These are phyloP conservation scores for Diarsia brunnea DNA, from an alignment of 2,888 invertebrate genomes.

Conservation along the genomic window DNA sequence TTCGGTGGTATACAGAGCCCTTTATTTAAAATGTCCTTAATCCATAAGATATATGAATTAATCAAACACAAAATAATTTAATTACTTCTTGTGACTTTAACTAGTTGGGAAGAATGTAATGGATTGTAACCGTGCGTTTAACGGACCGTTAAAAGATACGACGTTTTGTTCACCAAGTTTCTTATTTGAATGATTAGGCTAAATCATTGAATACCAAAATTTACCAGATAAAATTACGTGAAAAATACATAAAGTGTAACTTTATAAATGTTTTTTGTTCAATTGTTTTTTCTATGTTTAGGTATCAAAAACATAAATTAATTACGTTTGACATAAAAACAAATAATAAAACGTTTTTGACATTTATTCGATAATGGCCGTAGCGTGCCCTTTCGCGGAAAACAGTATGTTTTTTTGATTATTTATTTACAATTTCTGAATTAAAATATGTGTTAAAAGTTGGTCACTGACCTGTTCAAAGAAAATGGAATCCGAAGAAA, in stretches of 20 bases:
- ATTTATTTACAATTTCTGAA: conserved; percentile 61
- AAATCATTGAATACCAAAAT: background rate
- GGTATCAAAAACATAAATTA: background rate
- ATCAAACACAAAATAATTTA: background rate
- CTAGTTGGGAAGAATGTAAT: background rate
- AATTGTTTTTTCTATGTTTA: no score
- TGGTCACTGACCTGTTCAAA: fast-evolving
- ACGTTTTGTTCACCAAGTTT: conserved; percentile 32
- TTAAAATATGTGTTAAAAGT: conserved; percentile 33
- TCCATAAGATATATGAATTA: background rate
- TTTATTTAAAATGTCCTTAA: background rate
- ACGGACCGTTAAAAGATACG: background rate
- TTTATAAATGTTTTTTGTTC: background rate
- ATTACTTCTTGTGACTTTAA: background rate
- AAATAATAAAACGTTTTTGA: conserved; percentile 60
- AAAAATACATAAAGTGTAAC: background rate
- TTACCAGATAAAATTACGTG: background rate
- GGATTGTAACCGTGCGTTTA: background rate
- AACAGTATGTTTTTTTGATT: conserved; percentile 41
- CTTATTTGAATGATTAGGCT: background rate
- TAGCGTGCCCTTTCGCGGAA: conserved; percentile 47
- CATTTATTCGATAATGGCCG: conserved; percentile 48
- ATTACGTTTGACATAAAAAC: background rate
- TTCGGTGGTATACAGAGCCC: background rate
- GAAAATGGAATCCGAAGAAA: conserved; percentile 65